Evolutionary conservation across 2,888 invertebrate genomes (phyloP), one percentile per base, ranked within the genome.

Genomic region (Metallyticus violacea): DNA sequence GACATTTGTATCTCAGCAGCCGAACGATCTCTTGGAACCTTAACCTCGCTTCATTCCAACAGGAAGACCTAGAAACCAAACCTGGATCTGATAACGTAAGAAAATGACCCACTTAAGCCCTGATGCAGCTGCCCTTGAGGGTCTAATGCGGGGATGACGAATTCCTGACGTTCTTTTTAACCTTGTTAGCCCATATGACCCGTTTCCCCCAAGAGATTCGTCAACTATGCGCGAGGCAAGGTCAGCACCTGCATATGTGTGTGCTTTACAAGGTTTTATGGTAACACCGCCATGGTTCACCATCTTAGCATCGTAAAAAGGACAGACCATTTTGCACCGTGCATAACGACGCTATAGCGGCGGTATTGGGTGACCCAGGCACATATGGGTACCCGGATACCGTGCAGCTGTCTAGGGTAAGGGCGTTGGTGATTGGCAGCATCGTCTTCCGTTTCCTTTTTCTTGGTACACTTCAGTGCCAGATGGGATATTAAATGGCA

Each of bases 361-460:
- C 15, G 15, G 40, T 62, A 62, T 62, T 62, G 40, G 40, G 40
- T 62, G 40, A 62, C 40, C 40, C 40, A 62, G 15, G 40, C 40
- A 15, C 81, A 81, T 81, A 29, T 81, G 81, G 81, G 81, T 30
- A 81, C 81, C 81, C 81, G 81, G 81, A 81, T 81, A 25, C 81
- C 9, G 3, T 25, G 25, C 81, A 81, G 81, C 30, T 81, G 81
- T 29, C 81, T 62, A 62, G 40, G 15, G 40, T 40, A 40, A 40
- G 40, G 40, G 40, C 9, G 2, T 40, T 40, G 9, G 40, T 40
- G 9, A 40, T 40, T 40, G 40, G 7, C 40, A 40, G 4, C 0
- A 2, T 62, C 40, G 40, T 62, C 40, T 62, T 62, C 40, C 40
- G 40, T 62, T 62, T 62, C 40, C 40, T 62, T 9, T 2, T 40